Evolutionary conservation across 2,888 invertebrate genomes (phyloP), one percentile per base, ranked within the genome.

Genomic region (Sipha maydis): DNA sequence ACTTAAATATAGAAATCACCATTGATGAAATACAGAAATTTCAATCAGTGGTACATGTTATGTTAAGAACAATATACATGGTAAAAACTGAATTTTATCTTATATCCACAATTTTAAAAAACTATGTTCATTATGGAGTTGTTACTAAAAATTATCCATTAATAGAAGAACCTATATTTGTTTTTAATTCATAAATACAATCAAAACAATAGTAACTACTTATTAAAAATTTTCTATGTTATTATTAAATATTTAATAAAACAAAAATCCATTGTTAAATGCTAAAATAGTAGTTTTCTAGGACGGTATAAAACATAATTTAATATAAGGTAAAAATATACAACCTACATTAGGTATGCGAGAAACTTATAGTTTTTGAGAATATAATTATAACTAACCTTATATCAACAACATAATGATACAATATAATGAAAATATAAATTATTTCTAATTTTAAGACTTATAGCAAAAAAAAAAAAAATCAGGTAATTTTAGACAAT

Each of bases 241-340:
- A 56, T 3, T n/a, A 38, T 28, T 38, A 67, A 38, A 67, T 76
- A 31, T 3, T 54, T 28, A 48, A 19, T 48, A 38, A 75, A 38
- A 79, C 9, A 61, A n/a, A n/a, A n/a, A n/a, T n/a, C 28, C 28
- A 54, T 31, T 31, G 28, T 56, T 34, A n/a, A 69, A 78, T 85
- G 69, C 19, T 69, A 61, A 85, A 67, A 25, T 85, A 84, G 8
- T 34, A 41, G n/a, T 69, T 86, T 86, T 67, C 54, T 76, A 79
- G 56, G 73, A 79, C 38, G 17, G 73, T 80, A 80, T 80, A 80
- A 86, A 86, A 56, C 73, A 80, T 80, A 73, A 86, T 79, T 79
- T 67, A 76, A 56, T 83, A 25, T 38, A n/a, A n/a, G 5, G 25
- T 77, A 77, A 31, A 67, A 77, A 41, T 77, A 41, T 67, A 73